Conservation (phyloP, 2,797 vertebrate genomes). For the Jordanella pulchra region DNA sequence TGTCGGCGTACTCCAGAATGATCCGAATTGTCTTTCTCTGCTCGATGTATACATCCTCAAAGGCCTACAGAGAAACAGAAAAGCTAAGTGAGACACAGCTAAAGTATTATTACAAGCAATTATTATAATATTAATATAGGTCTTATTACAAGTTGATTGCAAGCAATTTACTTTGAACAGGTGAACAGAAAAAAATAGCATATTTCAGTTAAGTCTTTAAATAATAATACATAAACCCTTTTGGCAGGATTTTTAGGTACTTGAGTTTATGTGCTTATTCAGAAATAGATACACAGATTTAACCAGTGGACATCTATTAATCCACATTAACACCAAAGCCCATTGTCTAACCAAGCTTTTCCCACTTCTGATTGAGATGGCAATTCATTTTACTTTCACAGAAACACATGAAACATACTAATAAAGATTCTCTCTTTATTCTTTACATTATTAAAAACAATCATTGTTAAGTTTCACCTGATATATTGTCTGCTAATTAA, state of each 20-base stretch:
- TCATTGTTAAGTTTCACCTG: background rate
- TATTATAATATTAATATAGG: slow-evolving; percentile 40
- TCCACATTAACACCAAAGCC: slow-evolving; percentile 32
- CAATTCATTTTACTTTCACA: slow-evolving; percentile 16
- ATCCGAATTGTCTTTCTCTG: slow-evolving; percentile 94
- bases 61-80: slow-evolving; percentile 82
- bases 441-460: background rate
- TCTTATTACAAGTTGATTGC: too few species aligned
- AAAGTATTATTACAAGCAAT: slow-evolving; percentile 5
- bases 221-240: slow-evolving; percentile 24
- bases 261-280: slow-evolving; percentile 38
- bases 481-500: background rate
- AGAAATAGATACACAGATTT: slow-evolving; percentile 59
- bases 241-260: slow-evolving; percentile 47
- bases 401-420: background rate
- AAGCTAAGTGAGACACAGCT: slow-evolving; percentile 7
- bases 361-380: slow-evolving; percentile 15
- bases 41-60: slow-evolving; percentile 98
- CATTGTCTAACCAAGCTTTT: slow-evolving; percentile 22
- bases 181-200: background rate
- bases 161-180: slow-evolving; percentile 26
- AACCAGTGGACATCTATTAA: slow-evolving; percentile 67
- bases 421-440: background rate
- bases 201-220: background rate
- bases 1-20: slow-evolving; percentile 94